phyloP scores from a whole-genome alignment of 2,888 invertebrate species.

The Crocallis elinguaria region DNA sequence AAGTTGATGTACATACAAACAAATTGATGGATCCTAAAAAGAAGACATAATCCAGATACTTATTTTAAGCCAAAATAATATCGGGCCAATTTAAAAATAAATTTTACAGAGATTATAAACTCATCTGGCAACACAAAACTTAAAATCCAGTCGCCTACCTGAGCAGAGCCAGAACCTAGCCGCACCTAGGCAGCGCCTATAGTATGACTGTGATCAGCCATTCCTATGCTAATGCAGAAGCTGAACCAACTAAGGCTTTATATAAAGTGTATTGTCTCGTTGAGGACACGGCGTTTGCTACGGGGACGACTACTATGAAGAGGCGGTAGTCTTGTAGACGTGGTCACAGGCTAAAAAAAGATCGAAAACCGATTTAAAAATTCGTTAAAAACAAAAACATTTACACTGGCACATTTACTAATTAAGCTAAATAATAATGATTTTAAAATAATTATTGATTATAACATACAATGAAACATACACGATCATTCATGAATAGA shows the following conservation, averaged over 20 bases:
- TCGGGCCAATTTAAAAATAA: not conserved
- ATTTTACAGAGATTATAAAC: not conserved
- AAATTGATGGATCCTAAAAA: too few relatives aligned
- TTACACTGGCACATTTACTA: too few relatives aligned
- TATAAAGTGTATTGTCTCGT: conserved; percentile 57
- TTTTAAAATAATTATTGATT: too few relatives aligned
- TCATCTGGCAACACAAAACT: conserved; percentile 17
- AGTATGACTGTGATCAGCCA: conserved; percentile 79
- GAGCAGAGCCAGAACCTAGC: conserved; percentile 55
- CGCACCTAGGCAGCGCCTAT: conserved; percentile 55
- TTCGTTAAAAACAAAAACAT: too few relatives aligned
- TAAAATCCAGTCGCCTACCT: conserved; percentile 25
- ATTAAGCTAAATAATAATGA: too few relatives aligned
- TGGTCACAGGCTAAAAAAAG: too few relatives aligned
- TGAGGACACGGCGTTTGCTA: conserved; percentile 40
- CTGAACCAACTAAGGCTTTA: conserved; percentile 82
- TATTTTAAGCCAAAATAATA: too few relatives aligned
- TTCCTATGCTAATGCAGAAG: conserved; percentile 80
- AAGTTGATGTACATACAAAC: too few relatives aligned
- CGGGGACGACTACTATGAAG: not conserved
- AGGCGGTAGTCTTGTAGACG: not conserved
- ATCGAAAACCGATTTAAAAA: too few relatives aligned
- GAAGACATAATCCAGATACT: too few relatives aligned
- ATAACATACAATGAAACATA: too few relatives aligned
- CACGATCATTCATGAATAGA: too few relatives aligned